Evolutionary conservation across 92 coral and sea anemone species (phyloP).

Genomic region (Galaxea fascicularis): DNA sequence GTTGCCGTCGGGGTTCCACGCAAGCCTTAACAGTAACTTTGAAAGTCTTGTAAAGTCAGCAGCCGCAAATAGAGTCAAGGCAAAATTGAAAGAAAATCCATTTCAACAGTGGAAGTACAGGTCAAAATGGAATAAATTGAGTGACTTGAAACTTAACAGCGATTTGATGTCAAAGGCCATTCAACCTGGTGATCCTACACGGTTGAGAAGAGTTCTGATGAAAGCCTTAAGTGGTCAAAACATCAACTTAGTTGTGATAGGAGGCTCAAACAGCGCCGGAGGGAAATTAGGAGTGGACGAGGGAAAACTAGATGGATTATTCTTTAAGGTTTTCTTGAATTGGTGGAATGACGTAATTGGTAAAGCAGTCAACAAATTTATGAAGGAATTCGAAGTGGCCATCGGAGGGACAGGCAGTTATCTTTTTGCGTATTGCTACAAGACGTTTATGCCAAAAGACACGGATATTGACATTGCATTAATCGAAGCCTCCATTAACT

Average conservation of each 20-base stretch:
- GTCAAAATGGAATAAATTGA: slow-evolving; percentile 14
- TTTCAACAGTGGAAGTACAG: slow-evolving; percentile 23
- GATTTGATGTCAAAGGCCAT: slow-evolving; percentile 43
- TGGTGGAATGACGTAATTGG: slow-evolving; percentile 82
- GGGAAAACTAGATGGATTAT: slow-evolving; percentile 57
- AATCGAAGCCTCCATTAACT: slow-evolving; percentile 81
- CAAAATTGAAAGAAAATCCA: slow-evolving; percentile 7
- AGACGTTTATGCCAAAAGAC: slow-evolving; percentile 65
- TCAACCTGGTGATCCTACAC: slow-evolving; percentile 23
- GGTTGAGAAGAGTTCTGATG: slow-evolving; percentile 40
- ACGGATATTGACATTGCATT: slow-evolving; percentile 72
- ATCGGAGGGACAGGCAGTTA: slow-evolving; percentile 88
- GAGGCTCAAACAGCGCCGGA: slow-evolving; percentile 92
- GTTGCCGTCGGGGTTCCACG: background rate
- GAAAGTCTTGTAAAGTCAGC: too few relatives aligned
- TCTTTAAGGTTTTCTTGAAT: slow-evolving; percentile 60
- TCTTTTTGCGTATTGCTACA: slow-evolving; percentile 78
- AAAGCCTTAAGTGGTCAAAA: slow-evolving; percentile 67
- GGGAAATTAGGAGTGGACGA: slow-evolving; percentile 79
- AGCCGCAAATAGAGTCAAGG: background rate
- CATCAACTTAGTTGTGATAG: slow-evolving; percentile 70
- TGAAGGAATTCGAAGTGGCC: slow-evolving; percentile 39
- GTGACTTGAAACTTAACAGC: slow-evolving; percentile 19
- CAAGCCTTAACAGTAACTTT: background rate
- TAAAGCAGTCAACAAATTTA: slow-evolving; percentile 42